Evolutionary conservation across 2,797 vertebrate species (phyloP).

Genomic region (Meda fulgida): DNA sequence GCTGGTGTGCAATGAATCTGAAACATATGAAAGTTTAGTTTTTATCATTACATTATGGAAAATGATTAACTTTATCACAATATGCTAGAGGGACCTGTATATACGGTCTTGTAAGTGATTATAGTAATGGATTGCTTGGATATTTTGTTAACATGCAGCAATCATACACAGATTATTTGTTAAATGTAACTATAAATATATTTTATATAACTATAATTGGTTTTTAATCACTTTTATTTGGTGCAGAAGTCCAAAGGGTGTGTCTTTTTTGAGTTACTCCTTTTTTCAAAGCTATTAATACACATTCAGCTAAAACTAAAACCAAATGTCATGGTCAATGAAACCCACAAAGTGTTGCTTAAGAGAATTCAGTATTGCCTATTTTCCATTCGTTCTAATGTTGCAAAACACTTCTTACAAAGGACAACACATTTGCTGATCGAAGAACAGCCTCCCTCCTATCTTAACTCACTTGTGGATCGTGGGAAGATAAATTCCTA

Average conservation of each 20-base stretch:
- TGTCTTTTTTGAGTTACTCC: background rate
- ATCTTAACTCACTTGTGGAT: background rate
- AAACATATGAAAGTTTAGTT: no score
- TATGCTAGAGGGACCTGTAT: no score
- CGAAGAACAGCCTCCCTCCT: background rate
- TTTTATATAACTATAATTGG: background rate
- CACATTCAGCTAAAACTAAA: conserved; percentile 9
- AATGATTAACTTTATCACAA: no score
- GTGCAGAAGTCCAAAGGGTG: background rate
- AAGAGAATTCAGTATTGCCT: background rate
- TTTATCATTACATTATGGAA: no score
- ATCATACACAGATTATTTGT: background rate
- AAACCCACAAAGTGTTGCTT: background rate
- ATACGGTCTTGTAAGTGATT: background rate
- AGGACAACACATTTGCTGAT: background rate
- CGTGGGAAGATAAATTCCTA: background rate
- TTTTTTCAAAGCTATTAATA: background rate
- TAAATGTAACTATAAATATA: background rate
- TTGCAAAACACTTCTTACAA: background rate
- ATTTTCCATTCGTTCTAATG: background rate
- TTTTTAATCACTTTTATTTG: background rate
- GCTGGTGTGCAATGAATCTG: no score
- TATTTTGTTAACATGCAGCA: background rate
- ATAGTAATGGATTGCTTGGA: background rate
- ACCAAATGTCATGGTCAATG: conserved; percentile 7